Percentiles rank a stretch among this genome's conserved stretches.
phyloP scores from a whole-genome alignment of 2,888 invertebrate species.

The Scelioninae gen. 2 region DNA sequence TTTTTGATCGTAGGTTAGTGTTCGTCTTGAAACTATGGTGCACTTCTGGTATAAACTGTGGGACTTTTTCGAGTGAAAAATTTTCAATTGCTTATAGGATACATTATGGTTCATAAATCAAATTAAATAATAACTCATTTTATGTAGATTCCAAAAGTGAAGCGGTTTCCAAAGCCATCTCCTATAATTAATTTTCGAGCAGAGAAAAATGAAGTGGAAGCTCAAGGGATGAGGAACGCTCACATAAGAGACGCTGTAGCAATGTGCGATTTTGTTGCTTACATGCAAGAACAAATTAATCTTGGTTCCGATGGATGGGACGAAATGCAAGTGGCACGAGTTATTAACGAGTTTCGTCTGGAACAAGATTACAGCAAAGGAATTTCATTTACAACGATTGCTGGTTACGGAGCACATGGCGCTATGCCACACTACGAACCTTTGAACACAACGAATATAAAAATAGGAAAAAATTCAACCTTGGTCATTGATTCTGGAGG shows the following conservation, averaged over 20 bases:
- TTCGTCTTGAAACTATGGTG: no score
- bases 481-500: slow-evolving; percentile 96
- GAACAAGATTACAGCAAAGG: slow-evolving; percentile 85
- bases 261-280: slow-evolving; percentile 89
- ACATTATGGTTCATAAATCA: no score
- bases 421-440: slow-evolving; percentile 92
- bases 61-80: no score
- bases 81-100: no score
- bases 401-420: slow-evolving; percentile 90
- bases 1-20: no score
- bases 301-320: slow-evolving; percentile 77
- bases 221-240: slow-evolving; percentile 87
- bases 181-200: slow-evolving; percentile 92
- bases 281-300: slow-evolving; percentile 79
- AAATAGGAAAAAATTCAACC: slow-evolving; percentile 85
- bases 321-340: slow-evolving; percentile 83
- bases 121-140: no score
- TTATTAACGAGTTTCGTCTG: slow-evolving; percentile 83
- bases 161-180: slow-evolving; percentile 81
- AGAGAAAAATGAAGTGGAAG: slow-evolving; percentile 88
- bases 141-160: slow-evolving; percentile 77
- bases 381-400: slow-evolving; percentile 90
- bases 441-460: slow-evolving; percentile 78
- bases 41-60: no score
- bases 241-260: slow-evolving; percentile 93